Evolutionary conservation across 2,797 vertebrate genomes (phyloP), one percentile per base, ranked within the genome.

Genomic region (Tapirus indicus): DNA sequence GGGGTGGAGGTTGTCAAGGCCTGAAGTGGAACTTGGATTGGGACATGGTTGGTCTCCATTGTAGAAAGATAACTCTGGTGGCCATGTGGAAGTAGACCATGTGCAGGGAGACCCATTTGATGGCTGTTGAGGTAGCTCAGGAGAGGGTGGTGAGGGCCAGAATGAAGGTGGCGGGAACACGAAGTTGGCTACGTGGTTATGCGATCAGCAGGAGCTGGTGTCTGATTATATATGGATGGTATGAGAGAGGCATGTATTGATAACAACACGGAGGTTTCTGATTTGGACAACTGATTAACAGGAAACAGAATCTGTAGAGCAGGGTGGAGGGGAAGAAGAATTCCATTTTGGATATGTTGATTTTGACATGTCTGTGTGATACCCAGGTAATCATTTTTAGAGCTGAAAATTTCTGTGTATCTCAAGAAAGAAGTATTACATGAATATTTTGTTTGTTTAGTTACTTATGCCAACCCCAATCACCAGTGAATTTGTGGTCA

Each of bases 321-420:
- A 44, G 27, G 13, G n/a, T 95, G 56, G 27, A 86, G 18, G 62
- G 16, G 54, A 20, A 10, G 52, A 74, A 82, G 69, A 64, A n/a
- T 92, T 94, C 27, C 20, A 32, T 62, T 95, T 86, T 83, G 44
- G 66, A 58, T 62, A 44, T 64, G 8, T 66, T 86, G 41, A 75
- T 83, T 93, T 95, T 89, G 83, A 91, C 72, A 62, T 78, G 35
- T 49, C 56, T 95, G 11, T 52, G 58, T 89, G 66, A 71, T 64
- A 88, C 27, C 38, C 17, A 89, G 68, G 32, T 56, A 23, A 72
- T 86, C 86, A 38, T n/a, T 56, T 68, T 92, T 44, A 68, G 38
- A 96, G 62, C 10, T 94, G 49, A 56, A 82, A 68, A 62, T 82
- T 54, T 80, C 18, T 6, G 7, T 84, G 29, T 68, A 49, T 91